Conservation (phyloP, 2,888 invertebrate species). For the Amblyjoppa fuscipennis region DNA sequence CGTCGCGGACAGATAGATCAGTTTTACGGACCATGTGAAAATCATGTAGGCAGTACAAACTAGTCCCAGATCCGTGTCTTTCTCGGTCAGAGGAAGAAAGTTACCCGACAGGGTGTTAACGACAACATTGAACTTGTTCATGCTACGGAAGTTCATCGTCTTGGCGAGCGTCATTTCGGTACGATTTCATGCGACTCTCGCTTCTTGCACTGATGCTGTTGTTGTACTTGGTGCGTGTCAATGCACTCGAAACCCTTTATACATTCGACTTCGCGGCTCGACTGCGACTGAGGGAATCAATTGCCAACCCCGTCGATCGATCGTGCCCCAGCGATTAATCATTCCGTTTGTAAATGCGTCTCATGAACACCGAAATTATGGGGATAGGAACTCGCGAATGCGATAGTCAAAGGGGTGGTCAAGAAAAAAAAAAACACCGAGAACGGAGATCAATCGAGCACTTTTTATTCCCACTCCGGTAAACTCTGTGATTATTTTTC, state of each 20-base stretch:
- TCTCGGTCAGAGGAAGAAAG: constrained; percentile 65
- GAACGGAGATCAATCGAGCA: background rate
- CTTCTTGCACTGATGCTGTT: background rate
- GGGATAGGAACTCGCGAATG: background rate
- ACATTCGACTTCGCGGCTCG: background rate
- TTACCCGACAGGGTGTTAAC: constrained; percentile 72
- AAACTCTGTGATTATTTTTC: background rate
- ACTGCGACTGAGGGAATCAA: background rate
- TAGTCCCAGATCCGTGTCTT: background rate
- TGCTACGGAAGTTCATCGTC: constrained; percentile 70
- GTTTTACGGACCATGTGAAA: constrained; percentile 62
- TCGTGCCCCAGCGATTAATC: background rate
- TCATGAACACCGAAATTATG: background rate
- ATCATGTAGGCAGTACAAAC: constrained; percentile 56
- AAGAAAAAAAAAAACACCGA: background rate
- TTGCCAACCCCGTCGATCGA: background rate
- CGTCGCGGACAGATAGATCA: constrained; percentile 29
- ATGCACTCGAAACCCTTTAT: no score
- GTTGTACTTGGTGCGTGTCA: no score
- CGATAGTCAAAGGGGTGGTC: background rate
- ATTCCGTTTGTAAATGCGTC: constrained; percentile 36
- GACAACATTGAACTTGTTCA: constrained; percentile 68
- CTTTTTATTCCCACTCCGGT: background rate
- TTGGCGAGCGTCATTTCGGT: background rate
- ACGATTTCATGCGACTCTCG: background rate